Evolutionary conservation across 2,888 invertebrate genomes (phyloP).

Genomic region (Sipunculus nudus): DNA sequence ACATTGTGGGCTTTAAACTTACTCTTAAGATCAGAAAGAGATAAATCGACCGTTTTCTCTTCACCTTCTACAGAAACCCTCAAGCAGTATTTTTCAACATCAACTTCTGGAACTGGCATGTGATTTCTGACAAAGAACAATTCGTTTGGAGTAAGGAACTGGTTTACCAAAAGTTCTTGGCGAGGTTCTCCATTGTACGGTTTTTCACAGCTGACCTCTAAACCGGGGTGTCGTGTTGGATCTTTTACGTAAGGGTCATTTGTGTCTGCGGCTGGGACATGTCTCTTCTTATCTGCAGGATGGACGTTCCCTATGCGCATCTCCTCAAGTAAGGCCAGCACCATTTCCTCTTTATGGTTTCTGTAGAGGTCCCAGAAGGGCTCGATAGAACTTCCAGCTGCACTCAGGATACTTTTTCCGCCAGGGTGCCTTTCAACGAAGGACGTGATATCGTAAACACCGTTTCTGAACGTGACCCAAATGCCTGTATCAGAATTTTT

Average conservation of each 20-base stretch:
- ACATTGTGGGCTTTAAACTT: slow-evolving; percentile 78
- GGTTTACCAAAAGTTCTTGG: slow-evolving; percentile 76
- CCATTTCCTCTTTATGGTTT: slow-evolving; percentile 69
- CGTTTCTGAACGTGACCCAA: slow-evolving; percentile 70
- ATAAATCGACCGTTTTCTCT: slow-evolving; percentile 68
- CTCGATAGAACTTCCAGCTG: slow-evolving; percentile 91
- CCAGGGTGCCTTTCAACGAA: slow-evolving; percentile 87
- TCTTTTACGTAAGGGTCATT: slow-evolving; percentile 81
- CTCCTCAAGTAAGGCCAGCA: slow-evolving; percentile 80
- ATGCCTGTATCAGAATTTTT: slow-evolving; percentile 71
- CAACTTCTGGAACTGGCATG: slow-evolving; percentile 84
- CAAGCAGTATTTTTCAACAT: slow-evolving; percentile 67
- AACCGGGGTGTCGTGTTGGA: slow-evolving; percentile 80
- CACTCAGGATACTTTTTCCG: slow-evolving; percentile 87
- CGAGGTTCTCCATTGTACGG: slow-evolving; percentile 98
- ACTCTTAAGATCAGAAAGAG: slow-evolving; percentile 74
- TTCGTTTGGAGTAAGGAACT: slow-evolving; percentile 87
- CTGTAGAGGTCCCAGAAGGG: slow-evolving; percentile 83
- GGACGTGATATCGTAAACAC: slow-evolving; percentile 94
- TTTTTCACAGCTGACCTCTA: slow-evolving; percentile 80
- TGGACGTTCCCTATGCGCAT: slow-evolving; percentile 88
- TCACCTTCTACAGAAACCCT: slow-evolving; percentile 73
- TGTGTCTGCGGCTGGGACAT: slow-evolving; percentile 25
- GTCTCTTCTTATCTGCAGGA: slow-evolving; percentile 26
- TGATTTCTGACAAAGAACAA: slow-evolving; percentile 97